Evolutionary conservation across 2,888 invertebrate genomes (phyloP), one percentile per base, ranked within the genome.

Genomic region (Dione vanillae): DNA sequence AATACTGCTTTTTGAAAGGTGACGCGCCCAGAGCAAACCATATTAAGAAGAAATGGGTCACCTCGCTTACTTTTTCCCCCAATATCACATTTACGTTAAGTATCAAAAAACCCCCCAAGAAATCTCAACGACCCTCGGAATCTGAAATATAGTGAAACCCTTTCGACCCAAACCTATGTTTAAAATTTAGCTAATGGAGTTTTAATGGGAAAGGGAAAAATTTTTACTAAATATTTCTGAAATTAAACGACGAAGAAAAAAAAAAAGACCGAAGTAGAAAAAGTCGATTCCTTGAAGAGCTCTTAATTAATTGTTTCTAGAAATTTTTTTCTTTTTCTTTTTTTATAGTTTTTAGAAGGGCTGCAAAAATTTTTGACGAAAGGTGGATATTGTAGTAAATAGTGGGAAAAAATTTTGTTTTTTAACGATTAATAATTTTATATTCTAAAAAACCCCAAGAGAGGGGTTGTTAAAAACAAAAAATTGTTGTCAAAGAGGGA

Each of bases 101-200:
- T 71, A 16, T 78, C 49, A 71, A 78, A 82, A 82, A 73, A 19
- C 12, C 78, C 69, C 62, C 62, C 68, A 74, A 79, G 78, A 82
- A 84, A 88, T 84, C 83, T 80, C 83, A 87, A 89, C 83, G 86
- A 84, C 83, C 88, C 83, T 85, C 76, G 84, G 80, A 80, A 83
- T 83, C 84, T 89, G 80, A 90, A 89, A 86, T 90, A 91, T 89
- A 84, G 83, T 79, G 79, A 84, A 89, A 90, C 88, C 90, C 85
- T 85, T 82, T 81, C 85, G 77, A 71, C 80, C 82, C 84, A 85
- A 86, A 87, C 85, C 84, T 87, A 83, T 86, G 78, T 80, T 82
- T 85, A 85, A 86, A 84, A 89, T 88, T 87, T 85, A 84, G 83
- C 86, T 89, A 88, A 89, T 89, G 87, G 86, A 85, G 81, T 86